phyloP scores from a whole-genome alignment of 2,113 vertebrate genomes.

The Paramormyrops kingsleyae region DNA sequence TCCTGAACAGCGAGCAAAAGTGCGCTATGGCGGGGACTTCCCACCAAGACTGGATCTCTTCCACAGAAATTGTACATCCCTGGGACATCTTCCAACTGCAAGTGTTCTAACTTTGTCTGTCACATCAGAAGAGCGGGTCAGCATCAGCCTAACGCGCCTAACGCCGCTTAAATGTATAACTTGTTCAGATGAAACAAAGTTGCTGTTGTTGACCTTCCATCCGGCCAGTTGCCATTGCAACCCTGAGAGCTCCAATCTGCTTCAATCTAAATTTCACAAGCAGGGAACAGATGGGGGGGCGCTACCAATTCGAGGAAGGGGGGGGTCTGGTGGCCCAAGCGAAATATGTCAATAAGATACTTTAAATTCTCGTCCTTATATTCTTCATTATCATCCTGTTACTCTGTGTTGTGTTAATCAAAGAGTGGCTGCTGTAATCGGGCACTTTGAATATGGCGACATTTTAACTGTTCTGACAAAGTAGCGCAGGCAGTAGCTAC shows the following conservation, averaged over 20 bases:
- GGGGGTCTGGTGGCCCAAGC: constrained; percentile 1
- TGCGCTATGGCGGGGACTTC: constrained; percentile 95
- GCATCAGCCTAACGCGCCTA: constrained; percentile 1
- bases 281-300: constrained; percentile 63
- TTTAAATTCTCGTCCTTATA: neutral
- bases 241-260: constrained; percentile 53
- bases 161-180: constrained; percentile 29
- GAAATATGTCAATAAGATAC: neutral
- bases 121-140: constrained; percentile 55
- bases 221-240: constrained; percentile 51
- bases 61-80: constrained; percentile 71
- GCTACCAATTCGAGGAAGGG: constrained; percentile 39
- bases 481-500: neutral
- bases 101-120: constrained; percentile 33
- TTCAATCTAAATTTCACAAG: constrained; percentile 53
- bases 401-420: neutral
- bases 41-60: constrained; percentile 92
- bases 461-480: neutral
- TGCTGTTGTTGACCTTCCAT: constrained; percentile 39
- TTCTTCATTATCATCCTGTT: too few species aligned
- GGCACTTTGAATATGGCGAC: neutral
- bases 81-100: constrained; percentile 57
- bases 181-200: constrained; percentile 47
- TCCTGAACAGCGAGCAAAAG: constrained; percentile 94
- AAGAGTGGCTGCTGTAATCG: neutral